These are phyloP conservation scores for Ceramica pisi DNA, from an alignment of 2,888 invertebrate genomes.

Conservation along the genomic window DNA sequence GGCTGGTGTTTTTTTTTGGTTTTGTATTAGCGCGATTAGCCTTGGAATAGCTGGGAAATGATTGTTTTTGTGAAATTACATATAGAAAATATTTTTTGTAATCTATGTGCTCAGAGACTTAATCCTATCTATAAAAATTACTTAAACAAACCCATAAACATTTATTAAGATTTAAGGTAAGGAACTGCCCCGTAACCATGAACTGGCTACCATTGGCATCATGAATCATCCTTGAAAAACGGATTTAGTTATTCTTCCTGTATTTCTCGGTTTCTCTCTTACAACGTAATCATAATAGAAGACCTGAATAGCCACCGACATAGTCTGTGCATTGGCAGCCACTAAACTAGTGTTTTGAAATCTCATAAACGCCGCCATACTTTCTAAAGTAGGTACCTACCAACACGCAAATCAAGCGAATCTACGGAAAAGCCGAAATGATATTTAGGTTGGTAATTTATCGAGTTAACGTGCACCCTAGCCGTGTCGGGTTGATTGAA, in stretches of 20 bases:
- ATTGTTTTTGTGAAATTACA: no score
- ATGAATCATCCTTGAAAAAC: no score
- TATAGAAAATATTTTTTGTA: background rate
- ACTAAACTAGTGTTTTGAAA: background rate
- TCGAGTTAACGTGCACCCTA: slow-evolving; percentile 35
- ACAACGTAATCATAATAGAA: no score
- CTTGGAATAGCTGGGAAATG: background rate
- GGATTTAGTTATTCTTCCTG: no score
- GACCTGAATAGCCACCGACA: no score
- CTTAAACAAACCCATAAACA: no score
- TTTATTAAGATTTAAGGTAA: no score
- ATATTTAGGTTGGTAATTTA: slow-evolving; percentile 40
- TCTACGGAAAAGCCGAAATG: slow-evolving; percentile 8
- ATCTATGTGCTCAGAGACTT: background rate
- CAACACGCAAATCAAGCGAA: background rate
- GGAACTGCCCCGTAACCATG: no score
- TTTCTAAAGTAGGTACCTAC: background rate
- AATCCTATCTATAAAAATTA: no score
- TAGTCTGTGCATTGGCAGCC: background rate
- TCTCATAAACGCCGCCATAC: background rate
- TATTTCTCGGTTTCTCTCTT: no score
- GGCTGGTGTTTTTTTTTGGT: background rate
- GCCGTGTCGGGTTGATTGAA: slow-evolving; percentile 51
- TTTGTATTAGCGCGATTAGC: background rate
- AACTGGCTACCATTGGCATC: no score